Evolutionary conservation across 2,888 invertebrate genomes (phyloP).

Genomic region (Aleiodes leptofemur): DNA sequence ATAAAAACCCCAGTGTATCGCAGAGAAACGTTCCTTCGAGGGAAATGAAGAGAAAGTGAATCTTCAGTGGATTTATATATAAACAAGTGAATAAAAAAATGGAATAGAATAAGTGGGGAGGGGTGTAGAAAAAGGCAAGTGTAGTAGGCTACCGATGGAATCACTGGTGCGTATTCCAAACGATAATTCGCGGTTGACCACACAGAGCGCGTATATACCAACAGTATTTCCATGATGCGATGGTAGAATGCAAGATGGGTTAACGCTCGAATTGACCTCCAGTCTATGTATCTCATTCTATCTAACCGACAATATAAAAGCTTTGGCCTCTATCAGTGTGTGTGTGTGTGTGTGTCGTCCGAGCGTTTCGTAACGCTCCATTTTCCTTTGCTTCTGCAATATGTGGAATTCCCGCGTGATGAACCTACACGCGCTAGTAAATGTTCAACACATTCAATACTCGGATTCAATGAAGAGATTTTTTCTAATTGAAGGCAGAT

Average conservation of each 20-base stretch:
- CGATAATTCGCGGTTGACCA: constrained; percentile 55
- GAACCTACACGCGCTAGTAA: constrained; percentile 17
- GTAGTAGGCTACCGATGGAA: constrained; percentile 35
- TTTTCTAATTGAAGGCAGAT: no score
- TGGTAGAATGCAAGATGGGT: constrained; percentile 45
- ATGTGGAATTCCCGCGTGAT: not conserved
- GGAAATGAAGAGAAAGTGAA: no score
- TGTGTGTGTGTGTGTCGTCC: constrained; percentile 39
- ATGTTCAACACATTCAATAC: not conserved
- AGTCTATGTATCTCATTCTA: constrained; percentile 35
- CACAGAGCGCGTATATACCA: constrained; percentile 44
- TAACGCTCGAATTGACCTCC: constrained; percentile 53
- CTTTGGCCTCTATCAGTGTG: not conserved
- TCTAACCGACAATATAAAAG: constrained; percentile 29
- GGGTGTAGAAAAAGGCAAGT: constrained; percentile 21
- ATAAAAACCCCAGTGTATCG: no score
- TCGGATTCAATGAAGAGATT: not conserved
- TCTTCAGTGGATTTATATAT: not conserved
- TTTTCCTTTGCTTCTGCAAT: constrained; percentile 46
- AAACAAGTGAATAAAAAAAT: constrained; percentile 28
- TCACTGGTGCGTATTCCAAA: constrained; percentile 52
- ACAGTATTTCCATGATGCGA: constrained; percentile 36
- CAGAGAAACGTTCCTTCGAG: no score
- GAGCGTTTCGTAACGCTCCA: constrained; percentile 54
- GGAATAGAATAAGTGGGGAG: not conserved